phyloP scores from a whole-genome alignment of 53 echinoderm and acorn worm genomes.

The Holothuria scabra region DNA sequence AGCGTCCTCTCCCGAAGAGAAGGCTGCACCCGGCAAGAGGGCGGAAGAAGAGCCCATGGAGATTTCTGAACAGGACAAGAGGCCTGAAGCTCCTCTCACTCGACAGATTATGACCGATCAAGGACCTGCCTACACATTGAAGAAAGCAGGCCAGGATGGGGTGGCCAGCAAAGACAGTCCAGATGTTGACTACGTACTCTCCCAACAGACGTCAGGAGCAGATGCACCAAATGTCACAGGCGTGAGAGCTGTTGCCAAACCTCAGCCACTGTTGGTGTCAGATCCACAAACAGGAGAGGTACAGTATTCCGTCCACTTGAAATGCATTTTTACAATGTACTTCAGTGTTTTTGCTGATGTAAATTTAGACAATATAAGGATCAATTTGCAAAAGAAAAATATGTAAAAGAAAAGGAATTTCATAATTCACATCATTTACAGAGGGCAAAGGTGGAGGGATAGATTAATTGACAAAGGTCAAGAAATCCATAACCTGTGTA shows the following conservation, averaged over 20 bases:
- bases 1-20: conserved; percentile 25
- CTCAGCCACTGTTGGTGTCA: conserved; percentile 55
- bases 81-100: conserved; percentile 43
- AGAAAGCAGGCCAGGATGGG: conserved; percentile 55
- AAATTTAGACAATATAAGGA: no score
- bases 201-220: conserved; percentile 4
- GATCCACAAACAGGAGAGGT: conserved; percentile 50
- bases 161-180: conserved; percentile 52
- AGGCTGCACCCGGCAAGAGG: conserved; percentile 6
- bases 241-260: conserved; percentile 50
- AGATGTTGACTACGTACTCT: conserved; percentile 51
- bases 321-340: no score
- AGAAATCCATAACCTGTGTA: no score
- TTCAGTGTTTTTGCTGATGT: no score
- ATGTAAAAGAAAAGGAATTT: no score
- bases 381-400: no score
- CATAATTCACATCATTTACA: no score
- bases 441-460: no score
- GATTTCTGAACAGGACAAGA: conserved; percentile 21
- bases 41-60: conserved; percentile 15
- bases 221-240: conserved; percentile 52
- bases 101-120: conserved; percentile 76
- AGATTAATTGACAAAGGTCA: no score
- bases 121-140: conserved; percentile 85
- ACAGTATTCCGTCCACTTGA: no score